Evolutionary conservation across 2,113 vertebrate genomes (phyloP).

Genomic region (Myiozetetes cayanensis): DNA sequence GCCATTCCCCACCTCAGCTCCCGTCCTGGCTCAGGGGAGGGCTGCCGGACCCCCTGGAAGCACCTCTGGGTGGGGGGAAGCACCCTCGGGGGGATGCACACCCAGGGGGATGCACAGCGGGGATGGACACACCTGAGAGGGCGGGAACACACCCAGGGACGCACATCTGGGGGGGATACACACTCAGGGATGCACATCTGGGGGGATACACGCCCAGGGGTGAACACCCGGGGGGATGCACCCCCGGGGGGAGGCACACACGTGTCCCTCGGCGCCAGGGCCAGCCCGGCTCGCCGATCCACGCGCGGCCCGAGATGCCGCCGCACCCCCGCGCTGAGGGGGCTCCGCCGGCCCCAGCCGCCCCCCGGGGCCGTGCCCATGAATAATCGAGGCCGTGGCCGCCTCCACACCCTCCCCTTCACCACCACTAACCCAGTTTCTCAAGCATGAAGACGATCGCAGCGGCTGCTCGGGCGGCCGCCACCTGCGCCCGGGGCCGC

Average conservation of each 20-base stretch:
- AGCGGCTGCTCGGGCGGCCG: not conserved
- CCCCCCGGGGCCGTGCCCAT: not conserved
- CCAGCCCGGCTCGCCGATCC: not conserved
- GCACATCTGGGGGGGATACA: not conserved
- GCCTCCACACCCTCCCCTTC: not conserved
- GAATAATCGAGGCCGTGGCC: not conserved
- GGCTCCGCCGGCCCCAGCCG: not conserved
- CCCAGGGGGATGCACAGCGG: not conserved
- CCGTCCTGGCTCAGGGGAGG: not conserved
- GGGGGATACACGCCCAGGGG: not conserved
- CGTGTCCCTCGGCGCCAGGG: not conserved
- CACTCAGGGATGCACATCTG: not conserved
- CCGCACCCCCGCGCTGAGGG: not conserved
- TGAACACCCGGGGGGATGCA: not conserved
- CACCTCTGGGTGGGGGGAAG: not conserved
- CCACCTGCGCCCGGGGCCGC: not conserved
- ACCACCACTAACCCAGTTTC: not conserved
- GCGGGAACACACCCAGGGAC: not conserved
- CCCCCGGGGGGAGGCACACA: not conserved
- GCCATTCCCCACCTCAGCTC: not conserved
- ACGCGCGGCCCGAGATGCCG: not conserved
- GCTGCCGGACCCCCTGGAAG: accelerated
- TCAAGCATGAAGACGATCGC: not conserved
- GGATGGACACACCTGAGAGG: too few species aligned
- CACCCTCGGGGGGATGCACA: not conserved